These are phyloP conservation scores for Cheilosia soror DNA, from an alignment of 2,888 invertebrate genomes.

Conservation along the genomic window DNA sequence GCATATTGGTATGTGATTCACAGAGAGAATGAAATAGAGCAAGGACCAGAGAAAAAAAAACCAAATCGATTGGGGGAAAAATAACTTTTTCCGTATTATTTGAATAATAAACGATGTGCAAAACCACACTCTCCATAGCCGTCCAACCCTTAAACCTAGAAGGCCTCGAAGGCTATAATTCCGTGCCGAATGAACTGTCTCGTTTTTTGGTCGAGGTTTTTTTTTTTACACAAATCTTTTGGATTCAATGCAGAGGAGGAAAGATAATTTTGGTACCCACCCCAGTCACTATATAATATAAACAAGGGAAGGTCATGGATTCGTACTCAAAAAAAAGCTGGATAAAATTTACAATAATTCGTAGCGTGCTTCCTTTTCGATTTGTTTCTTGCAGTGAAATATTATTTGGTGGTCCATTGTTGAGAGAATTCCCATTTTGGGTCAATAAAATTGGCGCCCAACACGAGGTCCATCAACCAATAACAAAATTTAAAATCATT, in stretches of 20 bases:
- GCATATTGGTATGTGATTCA: constrained; percentile 52
- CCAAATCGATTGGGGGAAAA: constrained; percentile 64
- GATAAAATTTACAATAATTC: constrained; percentile 4
- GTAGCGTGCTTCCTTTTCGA: constrained; percentile 14
- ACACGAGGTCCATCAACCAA: background rate
- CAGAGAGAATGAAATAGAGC: constrained; percentile 52
- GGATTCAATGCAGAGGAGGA: constrained; percentile 25
- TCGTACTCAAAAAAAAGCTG: background rate
- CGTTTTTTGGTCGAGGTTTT: constrained; percentile 13
- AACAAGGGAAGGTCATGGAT: constrained; percentile 18
- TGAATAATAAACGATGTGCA: constrained; percentile 83
- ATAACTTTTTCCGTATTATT: constrained; percentile 78
- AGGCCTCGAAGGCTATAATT: constrained; percentile 50
- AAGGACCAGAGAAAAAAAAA: constrained; percentile 41
- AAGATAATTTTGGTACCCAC: constrained; percentile 36
- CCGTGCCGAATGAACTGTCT: constrained; percentile 44
- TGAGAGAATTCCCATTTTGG: background rate
- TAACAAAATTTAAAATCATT: constrained; percentile 17
- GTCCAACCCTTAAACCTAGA: constrained; percentile 21
- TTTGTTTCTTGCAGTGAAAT: background rate
- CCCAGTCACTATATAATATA: constrained; percentile 17
- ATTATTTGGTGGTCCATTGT: no score
- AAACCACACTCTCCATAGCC: constrained; percentile 78
- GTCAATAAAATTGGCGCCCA: constrained; percentile 40
- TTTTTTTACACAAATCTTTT: background rate